Percentiles rank a stretch among this genome's conserved stretches.
Conservation (phyloP, 2,113 vertebrate species). For the Deroptyus accipitrinus region DNA sequence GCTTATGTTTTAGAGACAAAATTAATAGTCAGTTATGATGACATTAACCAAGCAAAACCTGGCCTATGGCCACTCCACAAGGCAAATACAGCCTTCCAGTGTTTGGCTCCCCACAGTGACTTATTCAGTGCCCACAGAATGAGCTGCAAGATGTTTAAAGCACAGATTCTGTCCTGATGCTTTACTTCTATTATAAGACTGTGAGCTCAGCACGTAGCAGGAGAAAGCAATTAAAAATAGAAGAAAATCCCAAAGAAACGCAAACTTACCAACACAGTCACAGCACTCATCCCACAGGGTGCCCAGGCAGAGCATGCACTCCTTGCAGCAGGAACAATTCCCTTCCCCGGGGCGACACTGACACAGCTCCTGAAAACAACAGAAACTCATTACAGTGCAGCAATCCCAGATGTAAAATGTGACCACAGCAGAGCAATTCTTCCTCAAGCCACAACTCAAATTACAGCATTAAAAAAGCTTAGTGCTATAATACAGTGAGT, state of each 20-base stretch:
- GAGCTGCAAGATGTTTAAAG: background rate
- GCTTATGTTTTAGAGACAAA: background rate
- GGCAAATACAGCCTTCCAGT: background rate
- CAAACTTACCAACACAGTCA: conserved; percentile 94
- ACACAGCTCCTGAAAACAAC: conserved; percentile 88
- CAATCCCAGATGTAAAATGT: background rate
- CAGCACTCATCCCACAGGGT: conserved; percentile 98
- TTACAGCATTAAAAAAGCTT: background rate
- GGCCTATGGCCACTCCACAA: background rate
- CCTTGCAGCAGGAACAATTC: conserved; percentile 98
- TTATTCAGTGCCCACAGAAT: background rate
- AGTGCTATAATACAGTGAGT: background rate
- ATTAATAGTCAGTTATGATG: background rate
- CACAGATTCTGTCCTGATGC: background rate
- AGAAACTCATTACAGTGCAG: background rate
- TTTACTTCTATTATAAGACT: background rate
- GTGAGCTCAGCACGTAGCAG: background rate
- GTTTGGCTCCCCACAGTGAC: background rate
- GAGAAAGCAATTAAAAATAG: background rate
- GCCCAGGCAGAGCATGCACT: conserved; percentile 97
- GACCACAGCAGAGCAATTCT: background rate
- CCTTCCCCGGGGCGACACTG: conserved; percentile 95
- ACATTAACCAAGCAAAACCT: background rate
- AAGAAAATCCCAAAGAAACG: background rate
- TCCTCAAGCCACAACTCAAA: background rate